Evolutionary conservation across 2,113 vertebrate species (phyloP).

Genomic region (Pelecanoides urinatrix): DNA sequence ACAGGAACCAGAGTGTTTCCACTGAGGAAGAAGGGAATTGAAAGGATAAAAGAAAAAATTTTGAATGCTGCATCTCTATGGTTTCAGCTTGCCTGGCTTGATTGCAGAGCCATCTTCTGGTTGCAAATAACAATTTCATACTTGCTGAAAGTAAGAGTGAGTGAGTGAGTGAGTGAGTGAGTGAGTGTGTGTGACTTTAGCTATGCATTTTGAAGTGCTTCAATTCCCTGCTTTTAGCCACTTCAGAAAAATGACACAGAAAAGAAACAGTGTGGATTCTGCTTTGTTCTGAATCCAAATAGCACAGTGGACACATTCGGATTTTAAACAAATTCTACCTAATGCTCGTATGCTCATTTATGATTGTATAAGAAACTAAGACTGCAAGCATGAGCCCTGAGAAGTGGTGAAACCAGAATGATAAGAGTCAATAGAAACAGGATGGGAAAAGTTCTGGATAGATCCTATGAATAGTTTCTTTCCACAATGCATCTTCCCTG

Average conservation of each 20-base stretch:
- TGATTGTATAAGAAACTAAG: not conserved
- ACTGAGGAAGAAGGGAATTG: not conserved
- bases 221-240: not conserved
- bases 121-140: conserved; percentile 10
- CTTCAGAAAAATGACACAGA: not conserved
- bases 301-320: not conserved
- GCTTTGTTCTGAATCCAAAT: not conserved
- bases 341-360: not conserved
- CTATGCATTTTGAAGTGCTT: not conserved
- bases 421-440: not conserved
- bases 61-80: not conserved
- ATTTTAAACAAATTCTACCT: not conserved
- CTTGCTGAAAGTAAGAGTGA: not conserved
- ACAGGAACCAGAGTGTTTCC: not conserved
- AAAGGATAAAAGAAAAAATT: not conserved
- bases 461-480: not conserved
- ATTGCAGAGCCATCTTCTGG: conserved; percentile 64
- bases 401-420: not conserved
- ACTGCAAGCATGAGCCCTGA: not conserved
- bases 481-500: not conserved
- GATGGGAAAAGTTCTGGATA: not conserved
- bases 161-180: no score
- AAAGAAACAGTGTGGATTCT: not conserved
- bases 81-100: conserved; percentile 35
- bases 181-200: not conserved